Base-by-base conservation (phyloP, 2,113 vertebrate genomes). In the Coryphaenoides rupestris region DNA sequence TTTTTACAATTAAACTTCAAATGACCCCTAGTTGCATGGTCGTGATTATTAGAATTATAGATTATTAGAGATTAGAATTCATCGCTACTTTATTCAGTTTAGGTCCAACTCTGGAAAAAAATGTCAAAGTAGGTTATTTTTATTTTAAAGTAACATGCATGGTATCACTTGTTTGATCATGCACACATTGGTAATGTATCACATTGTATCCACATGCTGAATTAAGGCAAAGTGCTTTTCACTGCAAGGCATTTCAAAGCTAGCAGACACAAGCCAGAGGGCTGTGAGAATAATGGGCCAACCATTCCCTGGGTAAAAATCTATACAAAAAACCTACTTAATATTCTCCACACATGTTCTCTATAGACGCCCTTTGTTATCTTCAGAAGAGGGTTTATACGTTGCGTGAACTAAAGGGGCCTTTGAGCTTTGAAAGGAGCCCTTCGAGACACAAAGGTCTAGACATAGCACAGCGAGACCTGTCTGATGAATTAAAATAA, bases 261-360 rank as follows among this genome's bases (percentile, higher is more conserved):
- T 83, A 87, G 82, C 69, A 72, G 79, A 82, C 70, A 76, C 54
- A 19, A 62, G 58, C 55, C 33, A 40, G 9, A 65, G 45, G 70
- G 58, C 49, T 59, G 52, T 75, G 62, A 70, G 73, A 75, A 85
- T 82, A 80, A 73, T 79, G 76, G 74, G 74, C 80, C 66, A 86
- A 83, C 78, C 78, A 81, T 80, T 77, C 81, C 84, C 78, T 67
- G 71, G 73, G 76, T 75, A 78, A 80, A n/a, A 81, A 68, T 69
- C 79, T 74, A 73, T 68, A 75, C 65, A 85, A 65, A 87, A 87
- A 78, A 68, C n/a, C 89, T 88, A 86, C 84, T 90, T 92, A 91
- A 89, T 89, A 91, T 91, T 91, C 90, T 66, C 65, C 80, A 82
- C 73, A 75, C 88, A 87, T 83, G 85, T 86, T 79, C 79, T 86